Evolutionary conservation across 2,888 invertebrate species (phyloP), one percentile per base, ranked within the genome.

Genomic region (Eupithecia dodoneata): DNA sequence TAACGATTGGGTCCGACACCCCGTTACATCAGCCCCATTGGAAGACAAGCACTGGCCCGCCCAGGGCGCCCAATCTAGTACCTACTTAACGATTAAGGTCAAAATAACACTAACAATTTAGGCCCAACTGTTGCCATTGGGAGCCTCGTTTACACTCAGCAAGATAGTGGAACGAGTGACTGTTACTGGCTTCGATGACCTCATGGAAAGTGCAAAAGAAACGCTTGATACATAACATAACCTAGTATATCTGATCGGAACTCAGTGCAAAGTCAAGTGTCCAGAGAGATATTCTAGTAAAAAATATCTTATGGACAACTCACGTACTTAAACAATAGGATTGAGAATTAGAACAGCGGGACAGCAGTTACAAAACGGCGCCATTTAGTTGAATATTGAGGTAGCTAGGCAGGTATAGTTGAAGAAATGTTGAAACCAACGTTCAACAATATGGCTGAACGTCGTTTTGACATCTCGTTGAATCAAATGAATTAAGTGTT

Each of bases 31-130:
- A 72, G 73, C 69, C 67, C 59, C 66, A 65, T 76, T 75, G 55
- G 10, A 69, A 63, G 73, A 75, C 75, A 76, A 73, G 70, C 70
- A 72, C 41, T 72, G 74, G 71, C 78, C 76, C 74, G 49, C 47
- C 72, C 63, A 30, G 30, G 63, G 30, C 63, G 30, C 63, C 63
- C 63, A 63, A 63, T 63, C 63, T 63, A 63, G 63, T 63, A 70
- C 71, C 30, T 63, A 76, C 63, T 45, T 44, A 41, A 42, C 73
- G 79, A 80, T 80, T 80, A 79, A 74, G 80, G 80, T 76, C 79
- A 72, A 71, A 80, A 79, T 74, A 79, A 74, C 70, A 80, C 73
- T 78, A 73, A 75, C 74, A 67, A 55, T 69, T 76, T 65, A 67
- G 72, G 69, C 55, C 69, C 77, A 79, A 78, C 75, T 77, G 79